Evolutionary conservation across 2,113 vertebrate species (phyloP), one percentile per base, ranked within the genome.

Genomic region (Sander lucioperca): DNA sequence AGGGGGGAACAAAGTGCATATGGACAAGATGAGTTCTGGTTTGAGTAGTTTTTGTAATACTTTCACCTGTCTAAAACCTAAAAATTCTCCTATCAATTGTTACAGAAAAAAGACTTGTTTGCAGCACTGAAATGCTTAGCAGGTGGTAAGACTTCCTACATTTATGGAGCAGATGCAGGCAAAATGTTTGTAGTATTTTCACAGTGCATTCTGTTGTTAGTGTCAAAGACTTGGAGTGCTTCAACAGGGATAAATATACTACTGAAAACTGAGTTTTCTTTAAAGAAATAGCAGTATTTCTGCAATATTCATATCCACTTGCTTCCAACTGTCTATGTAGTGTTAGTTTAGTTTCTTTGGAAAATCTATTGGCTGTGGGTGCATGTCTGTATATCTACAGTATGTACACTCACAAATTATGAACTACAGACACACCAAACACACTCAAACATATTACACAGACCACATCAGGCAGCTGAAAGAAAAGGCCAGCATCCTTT

Each of bases 1-100:
- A 90, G 83, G 86, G 77, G 85, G 83, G 71, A 90, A 90, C 82
- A 93, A 95, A 95, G 92, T 93, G 94, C 92, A 94, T 85, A 75
- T 84, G 86, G 91, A 91, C 87, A 87, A 84, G 74, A 77, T 80
- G 86, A 77, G 82, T 80, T 43, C 79, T 11, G 54, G 68, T 88
- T 79, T 72, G 58, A 77, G 74, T 86, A 53, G 74, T 74, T 77
- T 77, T 80, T 72, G 79, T 80, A 86, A 89, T 86, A 90, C 90
- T 92, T 88, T 90, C 48, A 80, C 65, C 63, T 65, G 58, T 74
- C 68, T 72, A 61, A 77, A 84, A 83, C 45, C 36, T 54, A 57
- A 47, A 84, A 36, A 62, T 74, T 62, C 66, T 79, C 61, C 58
- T 25, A 39, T 77, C 62, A 33, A 71, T 30, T 85, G 74, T 86